These are phyloP conservation scores for Rostratula benghalensis DNA, from an alignment of 2,113 vertebrate genomes.

Conservation along the genomic window DNA sequence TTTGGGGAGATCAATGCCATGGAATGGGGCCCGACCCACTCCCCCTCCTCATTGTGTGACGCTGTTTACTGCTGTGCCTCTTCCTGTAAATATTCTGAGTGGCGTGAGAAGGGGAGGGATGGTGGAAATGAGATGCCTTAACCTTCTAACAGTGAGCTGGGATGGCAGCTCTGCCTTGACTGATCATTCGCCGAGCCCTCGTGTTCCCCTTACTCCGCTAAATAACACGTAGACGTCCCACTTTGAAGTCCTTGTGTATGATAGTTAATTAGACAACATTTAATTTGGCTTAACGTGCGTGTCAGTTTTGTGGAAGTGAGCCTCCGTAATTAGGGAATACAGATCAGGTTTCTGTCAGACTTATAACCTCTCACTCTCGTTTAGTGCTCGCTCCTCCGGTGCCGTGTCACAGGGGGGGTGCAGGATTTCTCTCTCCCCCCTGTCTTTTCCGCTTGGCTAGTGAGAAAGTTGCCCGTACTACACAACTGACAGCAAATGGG, in stretches of 20 bases:
- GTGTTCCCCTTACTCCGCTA: conserved; percentile 21
- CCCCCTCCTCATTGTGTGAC: conserved; percentile 74
- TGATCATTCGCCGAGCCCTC: not conserved
- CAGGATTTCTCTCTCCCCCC: conserved; percentile 1
- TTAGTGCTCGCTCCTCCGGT: conserved; percentile 63
- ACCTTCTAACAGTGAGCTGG: conserved; percentile 37
- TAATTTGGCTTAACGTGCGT: conserved; percentile 79
- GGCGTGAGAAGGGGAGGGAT: conserved; percentile 7
- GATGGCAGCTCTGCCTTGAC: conserved; percentile 33
- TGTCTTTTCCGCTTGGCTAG: conserved; percentile 73
- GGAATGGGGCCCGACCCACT: conserved; percentile 71
- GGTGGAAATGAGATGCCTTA: conserved; percentile 34
- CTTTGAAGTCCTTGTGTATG: conserved; percentile 68
- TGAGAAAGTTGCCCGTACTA: conserved; percentile 64
- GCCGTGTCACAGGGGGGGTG: conserved; percentile 60
- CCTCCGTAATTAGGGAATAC: conserved; percentile 78
- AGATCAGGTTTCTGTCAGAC: conserved; percentile 78
- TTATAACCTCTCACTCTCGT: conserved; percentile 73
- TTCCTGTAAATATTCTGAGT: conserved; percentile 80
- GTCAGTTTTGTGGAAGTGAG: conserved; percentile 76
- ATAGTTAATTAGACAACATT: conserved; percentile 80
- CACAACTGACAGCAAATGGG: conserved; percentile 68
- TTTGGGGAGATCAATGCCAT: conserved; percentile 68
- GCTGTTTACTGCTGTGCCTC: conserved; percentile 81
- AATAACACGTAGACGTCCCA: conserved; percentile 53